Evolutionary conservation across 1,140 invertebrate species (phyloP).

Genomic region (Littorina saxatilis): DNA sequence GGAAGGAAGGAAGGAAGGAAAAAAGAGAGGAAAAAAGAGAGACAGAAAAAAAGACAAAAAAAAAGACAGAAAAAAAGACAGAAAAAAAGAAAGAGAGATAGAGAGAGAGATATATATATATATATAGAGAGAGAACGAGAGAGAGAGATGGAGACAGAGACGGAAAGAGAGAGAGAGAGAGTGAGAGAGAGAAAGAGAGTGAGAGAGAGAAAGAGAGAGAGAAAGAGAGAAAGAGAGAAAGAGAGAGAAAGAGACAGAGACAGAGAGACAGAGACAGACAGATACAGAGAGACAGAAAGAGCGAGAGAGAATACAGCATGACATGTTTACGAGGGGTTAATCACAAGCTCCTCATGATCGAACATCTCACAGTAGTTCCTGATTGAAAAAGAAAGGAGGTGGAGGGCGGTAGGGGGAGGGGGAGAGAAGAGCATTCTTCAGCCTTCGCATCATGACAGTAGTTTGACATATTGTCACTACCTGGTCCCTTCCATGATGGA

Average conservation of each 20-base stretch:
- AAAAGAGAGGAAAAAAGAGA: constrained; percentile 11
- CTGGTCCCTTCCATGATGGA: constrained; percentile 13
- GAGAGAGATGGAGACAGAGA: neutral
- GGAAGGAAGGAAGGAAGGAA: too few species aligned
- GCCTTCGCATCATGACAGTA: neutral
- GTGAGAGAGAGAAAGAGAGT: constrained; percentile 1
- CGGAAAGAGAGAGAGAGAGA: neutral
- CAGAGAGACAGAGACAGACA: neutral
- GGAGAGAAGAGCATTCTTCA: neutral
- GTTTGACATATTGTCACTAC: constrained; percentile 25
- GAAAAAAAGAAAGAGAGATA: too few species aligned
- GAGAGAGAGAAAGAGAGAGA: neutral
- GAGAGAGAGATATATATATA: too few species aligned
- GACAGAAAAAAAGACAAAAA: neutral
- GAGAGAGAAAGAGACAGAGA: neutral
- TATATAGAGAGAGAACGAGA: neutral
- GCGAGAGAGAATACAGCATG: neutral
- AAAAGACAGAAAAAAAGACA: neutral
- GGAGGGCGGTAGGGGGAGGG: too few species aligned
- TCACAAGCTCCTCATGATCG: neutral
- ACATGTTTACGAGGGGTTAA: neutral
- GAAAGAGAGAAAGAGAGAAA: neutral
- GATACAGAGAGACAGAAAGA: neutral
- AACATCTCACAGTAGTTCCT: constrained; percentile 20
- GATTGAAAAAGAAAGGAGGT: neutral